phyloP scores from a whole-genome alignment of 2,113 vertebrate genomes.

The Brachypteracias leptosomus region DNA sequence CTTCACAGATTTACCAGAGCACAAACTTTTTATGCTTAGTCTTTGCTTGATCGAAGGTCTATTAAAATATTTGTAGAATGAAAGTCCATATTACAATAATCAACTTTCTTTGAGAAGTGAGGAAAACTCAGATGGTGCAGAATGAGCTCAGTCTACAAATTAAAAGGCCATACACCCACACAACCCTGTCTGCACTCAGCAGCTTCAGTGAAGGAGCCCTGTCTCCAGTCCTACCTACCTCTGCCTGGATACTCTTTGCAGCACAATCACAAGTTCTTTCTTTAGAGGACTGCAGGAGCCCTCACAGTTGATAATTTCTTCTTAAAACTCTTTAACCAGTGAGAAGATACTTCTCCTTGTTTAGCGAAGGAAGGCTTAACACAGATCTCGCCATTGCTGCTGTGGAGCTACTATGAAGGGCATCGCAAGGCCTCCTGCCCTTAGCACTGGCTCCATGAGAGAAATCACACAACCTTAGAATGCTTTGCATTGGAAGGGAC shows the following conservation, averaged over 20 bases:
- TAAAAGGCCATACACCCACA: not conserved
- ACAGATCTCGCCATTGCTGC: not conserved
- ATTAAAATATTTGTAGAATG: not conserved
- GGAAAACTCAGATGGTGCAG: not conserved
- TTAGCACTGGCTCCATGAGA: fast-evolving
- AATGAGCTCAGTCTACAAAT: fast-evolving
- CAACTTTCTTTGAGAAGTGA: not conserved
- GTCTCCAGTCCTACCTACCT: not conserved
- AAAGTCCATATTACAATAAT: not conserved
- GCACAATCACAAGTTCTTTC: not conserved
- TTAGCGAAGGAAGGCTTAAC: not conserved
- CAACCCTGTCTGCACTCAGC: not conserved
- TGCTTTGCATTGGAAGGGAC: too few species aligned
- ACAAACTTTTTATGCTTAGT: not conserved
- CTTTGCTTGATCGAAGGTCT: not conserved
- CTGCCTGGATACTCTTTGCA: not conserved
- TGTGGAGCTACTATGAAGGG: not conserved
- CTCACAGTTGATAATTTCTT: not conserved
- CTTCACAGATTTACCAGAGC: not conserved
- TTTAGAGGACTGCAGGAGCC: not conserved
- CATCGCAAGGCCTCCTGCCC: not conserved
- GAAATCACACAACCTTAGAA: too few species aligned
- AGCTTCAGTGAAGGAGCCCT: not conserved
- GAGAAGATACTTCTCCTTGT: fast-evolving
- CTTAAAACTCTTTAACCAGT: not conserved